A percentile compares a stretch with the other conserved stretches of the same genome.
These are phyloP conservation scores for Danaus chrysippus DNA, from an alignment of 2,888 invertebrate genomes.

Conservation along the genomic window DNA sequence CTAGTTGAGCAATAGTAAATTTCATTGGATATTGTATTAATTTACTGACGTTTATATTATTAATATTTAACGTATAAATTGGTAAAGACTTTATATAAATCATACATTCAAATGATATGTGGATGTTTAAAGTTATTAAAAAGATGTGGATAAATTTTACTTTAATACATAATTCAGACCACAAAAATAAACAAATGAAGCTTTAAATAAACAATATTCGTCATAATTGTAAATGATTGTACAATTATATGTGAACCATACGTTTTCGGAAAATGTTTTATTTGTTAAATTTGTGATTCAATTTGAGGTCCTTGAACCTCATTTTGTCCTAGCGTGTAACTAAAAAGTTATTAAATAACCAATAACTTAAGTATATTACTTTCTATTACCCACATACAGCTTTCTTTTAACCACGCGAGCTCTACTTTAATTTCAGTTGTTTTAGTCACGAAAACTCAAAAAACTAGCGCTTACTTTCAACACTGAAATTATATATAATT, in stretches of 20 bases:
- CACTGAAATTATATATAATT: conserved; percentile 7
- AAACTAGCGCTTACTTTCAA: conserved; percentile 11
- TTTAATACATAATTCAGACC: neutral
- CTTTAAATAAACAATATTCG: neutral
- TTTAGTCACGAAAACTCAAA: conserved; percentile 21
- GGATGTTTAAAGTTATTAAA: too few species aligned
- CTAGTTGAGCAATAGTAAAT: too few species aligned
- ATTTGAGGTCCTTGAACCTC: neutral
- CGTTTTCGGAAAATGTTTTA: too few species aligned
- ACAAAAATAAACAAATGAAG: neutral
- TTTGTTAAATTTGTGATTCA: too few species aligned
- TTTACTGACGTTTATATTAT: neutral
- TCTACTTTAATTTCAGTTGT: conserved; percentile 16
- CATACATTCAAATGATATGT: too few species aligned
- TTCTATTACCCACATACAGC: conserved; percentile 18
- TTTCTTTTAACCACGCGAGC: conserved; percentile 23
- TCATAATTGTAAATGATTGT: neutral
- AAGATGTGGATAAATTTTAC: neutral
- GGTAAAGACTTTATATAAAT: too few species aligned
- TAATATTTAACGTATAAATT: too few species aligned
- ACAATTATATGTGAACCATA: neutral
- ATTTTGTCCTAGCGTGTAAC: conserved; percentile 7
- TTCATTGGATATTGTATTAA: neutral
- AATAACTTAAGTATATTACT: conserved; percentile 14
- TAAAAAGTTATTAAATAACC: conserved; percentile 3